These are phyloP conservation scores for Bedellia somnulentella DNA, from an alignment of 2,888 invertebrate species.

Conservation along the genomic window DNA sequence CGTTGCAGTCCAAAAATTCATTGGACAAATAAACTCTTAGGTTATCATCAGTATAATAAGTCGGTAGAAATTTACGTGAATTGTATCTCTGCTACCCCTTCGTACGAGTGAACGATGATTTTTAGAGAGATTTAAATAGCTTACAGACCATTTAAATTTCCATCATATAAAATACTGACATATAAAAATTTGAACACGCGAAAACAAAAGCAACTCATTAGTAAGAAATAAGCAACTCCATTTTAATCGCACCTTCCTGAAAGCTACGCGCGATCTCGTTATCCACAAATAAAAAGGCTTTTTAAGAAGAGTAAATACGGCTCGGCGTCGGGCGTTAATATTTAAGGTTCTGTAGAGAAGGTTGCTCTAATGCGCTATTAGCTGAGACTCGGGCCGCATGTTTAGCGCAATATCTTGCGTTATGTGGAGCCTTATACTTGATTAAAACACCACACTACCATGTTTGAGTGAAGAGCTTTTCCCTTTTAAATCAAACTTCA, in stretches of 20 bases:
- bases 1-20: too few relatives aligned
- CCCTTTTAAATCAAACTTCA: too few relatives aligned
- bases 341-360: conserved; percentile 36
- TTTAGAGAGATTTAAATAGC: background rate
- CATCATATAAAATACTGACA: conserved; percentile 15
- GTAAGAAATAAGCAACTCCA: conserved; percentile 34
- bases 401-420: too few relatives aligned
- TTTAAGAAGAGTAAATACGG: conserved; percentile 22
- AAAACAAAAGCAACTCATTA: conserved; percentile 40
- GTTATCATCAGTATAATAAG: background rate
- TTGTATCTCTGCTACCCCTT: background rate
- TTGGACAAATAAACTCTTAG: too few relatives aligned
- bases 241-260: conserved; percentile 22
- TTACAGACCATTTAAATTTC: background rate
- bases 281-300: conserved; percentile 42
- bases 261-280: conserved; percentile 32
- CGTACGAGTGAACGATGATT: background rate
- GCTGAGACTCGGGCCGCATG: conserved; percentile 14
- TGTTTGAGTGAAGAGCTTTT: too few relatives aligned
- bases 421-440: too few relatives aligned
- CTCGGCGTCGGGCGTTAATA: conserved; percentile 30
- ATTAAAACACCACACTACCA: too few relatives aligned
- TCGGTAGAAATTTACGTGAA: background rate
- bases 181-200: conserved; percentile 24
- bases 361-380: conserved; percentile 45